A percentile compares a stretch with the other conserved stretches of the same genome.
phyloP scores from a whole-genome alignment of 2,113 vertebrate species.

The Aspidoscelis tigris region DNA sequence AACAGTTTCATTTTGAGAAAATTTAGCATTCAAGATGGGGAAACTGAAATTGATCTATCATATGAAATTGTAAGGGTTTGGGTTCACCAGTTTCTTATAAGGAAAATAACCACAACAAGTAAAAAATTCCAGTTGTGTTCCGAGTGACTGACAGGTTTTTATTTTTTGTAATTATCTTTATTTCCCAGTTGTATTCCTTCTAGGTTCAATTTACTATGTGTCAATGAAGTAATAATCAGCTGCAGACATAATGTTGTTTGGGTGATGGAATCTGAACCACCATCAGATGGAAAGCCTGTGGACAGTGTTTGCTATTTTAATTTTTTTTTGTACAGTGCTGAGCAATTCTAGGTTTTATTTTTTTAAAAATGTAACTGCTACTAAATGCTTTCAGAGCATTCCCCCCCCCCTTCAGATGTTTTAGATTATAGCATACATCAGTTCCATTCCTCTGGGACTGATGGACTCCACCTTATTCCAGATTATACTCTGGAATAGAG shows the following conservation, averaged over 20 bases:
- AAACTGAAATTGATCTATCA: conserved; percentile 68
- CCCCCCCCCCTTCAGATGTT: too few relatives aligned
- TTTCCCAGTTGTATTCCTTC: conserved; percentile 73
- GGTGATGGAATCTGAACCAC: conserved; percentile 67
- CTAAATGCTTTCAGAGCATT: not conserved
- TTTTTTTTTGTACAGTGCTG: not conserved
- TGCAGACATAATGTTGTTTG: conserved; percentile 69
- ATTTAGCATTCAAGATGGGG: conserved; percentile 66
- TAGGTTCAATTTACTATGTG: conserved; percentile 74
- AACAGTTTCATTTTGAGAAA: conserved; percentile 66
- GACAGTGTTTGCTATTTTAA: not conserved
- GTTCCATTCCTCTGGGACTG: too few relatives aligned
- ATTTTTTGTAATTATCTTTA: conserved; percentile 83
- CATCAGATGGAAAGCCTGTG: conserved; percentile 63
- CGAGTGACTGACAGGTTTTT: conserved; percentile 77
- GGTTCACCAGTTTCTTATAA: conserved; percentile 62
- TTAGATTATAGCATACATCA: too few relatives aligned
- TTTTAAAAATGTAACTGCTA: not conserved
- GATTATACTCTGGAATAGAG: too few relatives aligned
- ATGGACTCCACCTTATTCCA: too few relatives aligned
- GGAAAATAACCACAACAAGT: conserved; percentile 59
- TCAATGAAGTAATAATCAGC: conserved; percentile 75
- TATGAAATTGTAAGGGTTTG: conserved; percentile 63
- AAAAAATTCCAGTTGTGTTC: conserved; percentile 66
- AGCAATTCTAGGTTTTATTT: conserved; percentile 17